Evolutionary conservation across 2,113 vertebrate species (phyloP), one percentile per base, ranked within the genome.

Genomic region (Gymnocephalus cernua): DNA sequence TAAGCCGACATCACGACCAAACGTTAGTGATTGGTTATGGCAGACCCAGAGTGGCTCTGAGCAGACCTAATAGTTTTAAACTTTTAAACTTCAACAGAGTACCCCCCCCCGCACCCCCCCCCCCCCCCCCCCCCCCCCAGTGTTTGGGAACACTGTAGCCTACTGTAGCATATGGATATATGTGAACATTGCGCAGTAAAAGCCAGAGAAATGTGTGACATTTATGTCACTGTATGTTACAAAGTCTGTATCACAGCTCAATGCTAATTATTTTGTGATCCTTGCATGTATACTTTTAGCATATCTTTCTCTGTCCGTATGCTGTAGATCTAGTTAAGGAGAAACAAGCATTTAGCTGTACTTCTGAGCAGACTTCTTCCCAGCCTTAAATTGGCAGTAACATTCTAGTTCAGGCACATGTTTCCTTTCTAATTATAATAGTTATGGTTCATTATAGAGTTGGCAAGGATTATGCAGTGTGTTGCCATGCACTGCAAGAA

Each of bases 181-280:
- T 80, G 75, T 44, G 75, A 75, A 86, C 72, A 66, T 71, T 50
- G 63, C 38, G 50, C 64, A 59, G 65, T 21, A 18, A 32, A 74
- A 88, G 27, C 56, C 82, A 79, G 62, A 69, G 41, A 41, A 71
- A 48, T 13, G 69, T 77, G 35, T 73, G 47, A 79, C 56, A 82
- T 45, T 27, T 25, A 11, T 44, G 38, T 50, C 27, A 53, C n/a
- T 44, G 32, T 23, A 35, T 53, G 27, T 47, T 4, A 21, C 2
- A 19, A 67, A 47, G 13, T 45, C 63, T 62, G 56, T 71, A 58
- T 70, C 21, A 23, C 50, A 50, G 35, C 61, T 66, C 29, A 48
- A 79, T 57, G 41, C 61, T 45, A 51, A 57, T 61, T 56, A 7
- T 35, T 48, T 48, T 68, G 32, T 14, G 8, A 57, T 56, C 50